Evolutionary conservation across 2,113 vertebrate genomes (phyloP).

Genomic region (Onychostruthus taczanowskii): DNA sequence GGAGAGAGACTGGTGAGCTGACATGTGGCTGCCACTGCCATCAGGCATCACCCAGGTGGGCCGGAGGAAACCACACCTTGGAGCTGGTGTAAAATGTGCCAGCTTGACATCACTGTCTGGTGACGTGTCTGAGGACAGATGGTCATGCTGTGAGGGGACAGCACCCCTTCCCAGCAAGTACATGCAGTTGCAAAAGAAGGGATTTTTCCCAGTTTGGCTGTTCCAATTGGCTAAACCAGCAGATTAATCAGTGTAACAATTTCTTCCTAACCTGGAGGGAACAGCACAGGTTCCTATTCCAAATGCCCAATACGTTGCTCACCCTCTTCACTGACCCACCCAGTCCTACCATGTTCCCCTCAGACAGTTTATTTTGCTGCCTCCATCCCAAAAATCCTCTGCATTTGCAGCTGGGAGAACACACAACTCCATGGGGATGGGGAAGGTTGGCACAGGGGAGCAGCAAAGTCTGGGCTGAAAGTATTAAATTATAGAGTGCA

Average conservation of each 20-base stretch:
- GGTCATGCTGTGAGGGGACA: neutral
- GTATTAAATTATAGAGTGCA: rapidly evolving
- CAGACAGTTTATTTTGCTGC: neutral
- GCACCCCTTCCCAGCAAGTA: neutral
- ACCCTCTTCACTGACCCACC: neutral
- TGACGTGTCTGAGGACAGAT: neutral
- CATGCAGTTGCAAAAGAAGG: neutral
- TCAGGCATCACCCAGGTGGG: neutral
- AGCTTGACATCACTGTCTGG: rapidly evolving
- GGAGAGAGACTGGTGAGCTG: neutral
- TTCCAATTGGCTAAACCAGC: neutral
- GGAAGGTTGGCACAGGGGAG: neutral
- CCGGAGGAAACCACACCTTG: neutral
- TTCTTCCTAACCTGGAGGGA: neutral
- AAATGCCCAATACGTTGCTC: neutral
- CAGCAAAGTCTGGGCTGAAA: neutral
- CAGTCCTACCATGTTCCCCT: neutral
- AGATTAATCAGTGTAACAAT: neutral
- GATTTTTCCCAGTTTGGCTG: neutral
- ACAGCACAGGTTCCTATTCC: neutral
- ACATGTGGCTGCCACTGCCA: neutral
- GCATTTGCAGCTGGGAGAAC: neutral
- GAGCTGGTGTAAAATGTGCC: rapidly evolving
- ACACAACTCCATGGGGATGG: neutral
- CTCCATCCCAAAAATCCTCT: neutral